Base-by-base conservation (phyloP, 1,140 invertebrate species). In the Drepana arcuata region DNA sequence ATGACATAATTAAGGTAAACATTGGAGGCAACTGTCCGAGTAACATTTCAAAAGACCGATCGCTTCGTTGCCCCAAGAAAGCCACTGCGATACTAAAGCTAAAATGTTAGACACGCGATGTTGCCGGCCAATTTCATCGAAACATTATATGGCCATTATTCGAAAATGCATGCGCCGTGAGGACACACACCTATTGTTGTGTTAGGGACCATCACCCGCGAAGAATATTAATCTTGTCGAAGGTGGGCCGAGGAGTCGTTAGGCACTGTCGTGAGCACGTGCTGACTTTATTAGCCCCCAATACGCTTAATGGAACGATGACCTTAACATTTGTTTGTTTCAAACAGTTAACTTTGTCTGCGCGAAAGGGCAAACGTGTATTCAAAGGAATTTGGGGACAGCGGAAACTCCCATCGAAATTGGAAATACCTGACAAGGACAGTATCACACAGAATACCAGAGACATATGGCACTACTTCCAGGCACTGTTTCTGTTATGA, bases 81-180 rank as follows among this genome's bases (percentile, higher is more conserved):
- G 69, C 43, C 64, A 48, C 54, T 49, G 49, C 55, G 53, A 64
- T 56, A 81, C 71, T 73, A 10, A 26, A 26, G 6, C 24, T n/a
- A 6, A 10, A 74, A 75, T 52, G 51, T 55, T 59, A 53, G 38
- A 37, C 62, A 60, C 63, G 61, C 57, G 53, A 67, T 41, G 57
- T 55, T 49, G 49, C 48, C n/a, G 69, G 62, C 48, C 71, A 66
- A 75, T 77, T 70, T 69, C 61, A 75, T 74, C 65, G 69, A 58
- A 78, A 70, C 77, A 75, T 75, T 74, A 72, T 77, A 79, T 73
- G 73, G 77, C 62, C 62, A 79, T 81, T 81, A 77, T 72, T 72
- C 65, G 63, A 71, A 78, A 77, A 79, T 73, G 72, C 77, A 75
- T 69, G 71, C 69, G 72, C 60, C 59, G 67, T 67, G 67, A 63